Conservation (phyloP, 2,797 vertebrate species). For the Echeneis naucrates region DNA sequence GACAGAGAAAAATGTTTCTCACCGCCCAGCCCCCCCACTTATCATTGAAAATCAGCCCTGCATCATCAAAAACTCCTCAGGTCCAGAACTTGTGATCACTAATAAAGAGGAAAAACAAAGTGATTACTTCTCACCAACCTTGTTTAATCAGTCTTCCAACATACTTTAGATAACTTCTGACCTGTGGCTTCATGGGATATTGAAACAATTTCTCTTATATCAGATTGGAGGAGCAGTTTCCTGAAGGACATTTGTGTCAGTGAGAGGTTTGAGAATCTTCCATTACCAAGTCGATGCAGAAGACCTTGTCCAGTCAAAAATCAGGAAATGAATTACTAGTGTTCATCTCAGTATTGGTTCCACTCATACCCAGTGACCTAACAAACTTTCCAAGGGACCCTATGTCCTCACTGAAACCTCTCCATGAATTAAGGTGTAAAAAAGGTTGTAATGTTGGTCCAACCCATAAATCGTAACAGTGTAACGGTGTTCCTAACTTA, state of each 20-base stretch:
- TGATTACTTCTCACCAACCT: slow-evolving; percentile 63
- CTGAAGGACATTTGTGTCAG: slow-evolving; percentile 72
- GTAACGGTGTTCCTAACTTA: background rate
- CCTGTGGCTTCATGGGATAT: slow-evolving; percentile 68
- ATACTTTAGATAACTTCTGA: slow-evolving; percentile 77
- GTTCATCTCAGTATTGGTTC: slow-evolving; percentile 49
- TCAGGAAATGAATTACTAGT: slow-evolving; percentile 49
- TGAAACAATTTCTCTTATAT: slow-evolving; percentile 67
- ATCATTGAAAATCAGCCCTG: slow-evolving; percentile 60
- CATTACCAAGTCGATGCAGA: slow-evolving; percentile 52
- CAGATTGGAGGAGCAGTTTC: slow-evolving; percentile 64
- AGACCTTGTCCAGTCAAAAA: slow-evolving; percentile 51
- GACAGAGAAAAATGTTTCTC: slow-evolving; percentile 70
- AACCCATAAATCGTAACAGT: slow-evolving; percentile 44
- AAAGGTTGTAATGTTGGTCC: slow-evolving; percentile 4
- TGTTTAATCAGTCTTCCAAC: slow-evolving; percentile 75
- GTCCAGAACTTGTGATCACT: slow-evolving; percentile 27
- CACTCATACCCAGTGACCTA: slow-evolving; percentile 44
- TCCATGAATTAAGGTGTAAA: slow-evolving; percentile 18
- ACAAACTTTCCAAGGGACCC: slow-evolving; percentile 23
- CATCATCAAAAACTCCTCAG: slow-evolving; percentile 36
- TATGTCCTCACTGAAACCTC: slow-evolving; percentile 10
- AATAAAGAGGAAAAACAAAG: slow-evolving; percentile 60
- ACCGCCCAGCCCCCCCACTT: slow-evolving; percentile 31
- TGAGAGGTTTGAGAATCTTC: slow-evolving; percentile 59